A percentile compares a stretch with the other conserved stretches of the same genome.
Evolutionary conservation across 1,140 invertebrate genomes (phyloP).

Genomic region (Matsumurasca onukii): DNA sequence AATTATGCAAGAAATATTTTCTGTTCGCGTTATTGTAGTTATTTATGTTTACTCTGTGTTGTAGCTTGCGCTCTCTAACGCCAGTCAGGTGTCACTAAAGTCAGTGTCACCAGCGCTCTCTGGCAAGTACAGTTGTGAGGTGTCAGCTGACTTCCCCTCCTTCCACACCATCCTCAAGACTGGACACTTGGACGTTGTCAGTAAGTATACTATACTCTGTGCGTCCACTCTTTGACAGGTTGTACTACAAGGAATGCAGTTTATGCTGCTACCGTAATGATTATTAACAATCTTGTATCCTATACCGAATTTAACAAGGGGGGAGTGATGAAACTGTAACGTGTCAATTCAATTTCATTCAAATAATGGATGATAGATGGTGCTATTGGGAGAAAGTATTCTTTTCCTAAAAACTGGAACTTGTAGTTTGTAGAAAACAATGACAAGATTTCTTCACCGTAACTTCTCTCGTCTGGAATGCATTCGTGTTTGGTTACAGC

Average conservation of each 20-base stretch:
- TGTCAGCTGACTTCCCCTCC: constrained; percentile 82
- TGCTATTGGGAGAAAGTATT: no score
- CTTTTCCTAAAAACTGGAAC: no score
- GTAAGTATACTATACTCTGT: constrained; percentile 49
- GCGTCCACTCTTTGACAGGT: not conserved
- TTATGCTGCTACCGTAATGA: not conserved
- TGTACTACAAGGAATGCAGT: not conserved
- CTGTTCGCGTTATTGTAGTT: no score
- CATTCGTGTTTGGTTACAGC: constrained; percentile 44
- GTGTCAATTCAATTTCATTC: no score
- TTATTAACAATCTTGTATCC: no score
- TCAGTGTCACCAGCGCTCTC: constrained; percentile 59
- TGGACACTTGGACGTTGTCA: constrained; percentile 67
- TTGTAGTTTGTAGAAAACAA: no score
- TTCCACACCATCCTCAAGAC: constrained; percentile 71
- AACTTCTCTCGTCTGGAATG: no score
- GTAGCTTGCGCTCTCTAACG: constrained; percentile 56
- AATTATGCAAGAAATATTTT: no score
- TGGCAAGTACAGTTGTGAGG: constrained; percentile 76
- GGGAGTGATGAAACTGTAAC: no score
- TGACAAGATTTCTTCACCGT: no score
- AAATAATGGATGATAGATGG: no score
- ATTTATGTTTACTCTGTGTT: constrained; percentile 25
- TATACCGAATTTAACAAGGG: no score
- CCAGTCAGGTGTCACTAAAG: constrained; percentile 55